These are phyloP conservation scores for human DNA, from an alignment of 2,113 vertebrate species.

Conservation along the genomic window DNA sequence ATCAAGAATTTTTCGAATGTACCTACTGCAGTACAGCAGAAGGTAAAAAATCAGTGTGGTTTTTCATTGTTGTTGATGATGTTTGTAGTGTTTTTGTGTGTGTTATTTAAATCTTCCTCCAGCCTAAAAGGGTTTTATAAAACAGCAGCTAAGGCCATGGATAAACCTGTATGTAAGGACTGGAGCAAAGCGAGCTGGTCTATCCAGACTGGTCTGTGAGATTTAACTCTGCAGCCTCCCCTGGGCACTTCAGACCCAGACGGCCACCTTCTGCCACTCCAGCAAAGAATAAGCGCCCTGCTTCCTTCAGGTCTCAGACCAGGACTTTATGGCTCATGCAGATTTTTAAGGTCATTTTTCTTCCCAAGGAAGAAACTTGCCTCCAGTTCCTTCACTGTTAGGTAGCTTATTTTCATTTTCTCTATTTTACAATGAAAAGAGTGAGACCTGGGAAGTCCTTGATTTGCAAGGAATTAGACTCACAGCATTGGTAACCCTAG, in stretches of 20 bases:
- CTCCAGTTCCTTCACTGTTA: background rate
- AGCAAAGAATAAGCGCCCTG: background rate
- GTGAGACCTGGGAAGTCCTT: background rate
- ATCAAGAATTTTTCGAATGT: background rate
- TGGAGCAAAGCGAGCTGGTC: background rate
- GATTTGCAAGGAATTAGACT: background rate
- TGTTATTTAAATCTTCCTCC: background rate
- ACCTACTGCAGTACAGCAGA: background rate
- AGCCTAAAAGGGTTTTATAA: background rate
- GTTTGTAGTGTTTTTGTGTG: background rate
- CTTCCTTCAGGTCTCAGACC: background rate
- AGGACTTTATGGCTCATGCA: background rate
- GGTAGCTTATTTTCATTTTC: slow-evolving; percentile 15
- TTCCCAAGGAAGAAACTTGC: background rate
- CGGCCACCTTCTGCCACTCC: background rate
- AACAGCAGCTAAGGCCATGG: background rate
- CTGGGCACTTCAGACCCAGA: background rate
- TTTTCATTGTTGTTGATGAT: background rate
- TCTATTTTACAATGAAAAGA: slow-evolving; percentile 12
- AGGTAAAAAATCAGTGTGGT: background rate
- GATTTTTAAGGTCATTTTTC: background rate
- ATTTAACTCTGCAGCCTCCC: background rate
- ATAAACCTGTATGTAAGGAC: background rate
- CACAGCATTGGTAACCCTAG: background rate
- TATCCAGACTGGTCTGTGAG: background rate